Base-by-base conservation (phyloP, 2,113 vertebrate genomes). In the Caranx ignobilis region DNA sequence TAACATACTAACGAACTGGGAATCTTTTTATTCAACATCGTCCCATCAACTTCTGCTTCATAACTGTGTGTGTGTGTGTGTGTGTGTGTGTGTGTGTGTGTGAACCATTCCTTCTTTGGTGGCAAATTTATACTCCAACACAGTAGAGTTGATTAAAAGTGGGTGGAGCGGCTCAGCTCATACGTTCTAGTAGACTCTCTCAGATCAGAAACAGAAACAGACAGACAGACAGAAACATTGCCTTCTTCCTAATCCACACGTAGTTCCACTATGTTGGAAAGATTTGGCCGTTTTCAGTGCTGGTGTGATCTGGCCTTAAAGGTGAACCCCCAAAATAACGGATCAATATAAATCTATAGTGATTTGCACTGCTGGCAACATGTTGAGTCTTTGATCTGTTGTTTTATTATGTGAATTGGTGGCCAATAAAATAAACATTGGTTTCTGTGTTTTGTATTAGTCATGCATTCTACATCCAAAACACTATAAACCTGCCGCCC, bases 391-490 rank as follows among this genome's bases (percentile, higher is more conserved):
- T 74, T 70, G 12, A 21, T 64, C 15, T 50, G 16, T 32, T 59
- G 35, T 47, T 73, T 6, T 52, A 26, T 75, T 77, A 69, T 18
- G 34, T 78, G 35, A 72, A 63, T 21, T 59, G 18, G 43, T 47
- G n/a, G 47, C 54, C 63, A 80, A 56, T 41, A n/a, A 56, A 61
- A 45, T 35, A 62, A 45, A 32, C 26, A 39, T 16, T 37, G n/a
- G 21, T 68, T 76, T 11, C 3, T 54, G 41, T 47, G 57, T 69
- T 75, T 67, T 66, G 2, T 60, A 63, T 81, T 21, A 26, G 65
- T 57, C 61, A 32, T 70, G 11, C n/a, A 63, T 37, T 75, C 63
- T 52, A 54, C 43, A 41, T 56, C 57, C 31, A 63, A 8, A 70
- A 21, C 16, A 50, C 15, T 47, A 43, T 57, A 70, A 64, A 18